Evolutionary conservation across 2,113 vertebrate genomes (phyloP).

Genomic region (Actinemys pallida): DNA sequence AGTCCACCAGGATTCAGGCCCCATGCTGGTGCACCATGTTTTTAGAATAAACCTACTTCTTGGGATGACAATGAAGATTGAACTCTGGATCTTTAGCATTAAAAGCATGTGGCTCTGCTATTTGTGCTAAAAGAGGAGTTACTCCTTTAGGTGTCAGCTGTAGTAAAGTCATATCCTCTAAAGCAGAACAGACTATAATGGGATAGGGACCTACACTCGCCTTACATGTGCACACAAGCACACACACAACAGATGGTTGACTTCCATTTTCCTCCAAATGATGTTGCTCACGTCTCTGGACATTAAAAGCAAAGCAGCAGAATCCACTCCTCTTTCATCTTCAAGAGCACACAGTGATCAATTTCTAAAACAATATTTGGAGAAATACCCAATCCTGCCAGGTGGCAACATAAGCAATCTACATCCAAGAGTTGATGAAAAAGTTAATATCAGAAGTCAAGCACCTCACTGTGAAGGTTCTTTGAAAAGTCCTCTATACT

Average conservation of each 20-base stretch:
- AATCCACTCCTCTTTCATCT: background rate
- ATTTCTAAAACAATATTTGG: background rate
- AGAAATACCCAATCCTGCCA: background rate
- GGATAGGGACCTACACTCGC: background rate
- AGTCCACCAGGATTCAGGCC: background rate
- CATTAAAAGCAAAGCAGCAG: background rate
- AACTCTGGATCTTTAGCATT: background rate
- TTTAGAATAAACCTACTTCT: background rate
- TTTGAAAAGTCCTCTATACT: conserved; percentile 9
- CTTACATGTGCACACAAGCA: background rate
- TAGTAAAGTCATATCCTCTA: background rate
- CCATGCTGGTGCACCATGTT: background rate
- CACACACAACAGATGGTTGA: accelerated
- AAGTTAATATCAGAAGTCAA: conserved; percentile 33
- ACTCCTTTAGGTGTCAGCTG: background rate
- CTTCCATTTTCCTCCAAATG: background rate
- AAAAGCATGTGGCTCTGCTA: background rate
- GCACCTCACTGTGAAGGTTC: background rate
- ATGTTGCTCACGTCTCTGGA: background rate
- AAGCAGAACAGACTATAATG: background rate
- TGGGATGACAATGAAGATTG: background rate
- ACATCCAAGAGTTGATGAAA: background rate
- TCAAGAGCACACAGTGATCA: background rate
- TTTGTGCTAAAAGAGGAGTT: background rate
- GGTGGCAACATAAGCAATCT: background rate